Conservation (phyloP, 2,888 invertebrate genomes). For the Encarsia formosa region DNA sequence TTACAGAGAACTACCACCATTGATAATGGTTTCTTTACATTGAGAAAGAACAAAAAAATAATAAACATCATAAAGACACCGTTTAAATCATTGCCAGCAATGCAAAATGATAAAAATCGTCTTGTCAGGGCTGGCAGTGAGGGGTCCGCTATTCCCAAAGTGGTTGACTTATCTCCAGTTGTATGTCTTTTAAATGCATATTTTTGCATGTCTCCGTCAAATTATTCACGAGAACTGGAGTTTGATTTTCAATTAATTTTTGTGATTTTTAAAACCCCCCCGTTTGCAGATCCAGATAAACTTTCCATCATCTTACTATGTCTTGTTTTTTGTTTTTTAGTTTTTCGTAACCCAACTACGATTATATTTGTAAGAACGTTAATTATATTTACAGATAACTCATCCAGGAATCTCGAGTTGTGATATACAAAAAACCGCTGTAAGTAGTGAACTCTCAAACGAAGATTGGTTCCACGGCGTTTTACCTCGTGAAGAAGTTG, state of each 20-base stretch:
- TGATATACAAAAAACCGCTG: constrained; percentile 44
- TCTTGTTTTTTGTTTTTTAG: too few relatives aligned
- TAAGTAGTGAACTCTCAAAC: constrained; percentile 72
- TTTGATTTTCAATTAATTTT: background rate
- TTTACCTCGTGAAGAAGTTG: constrained; percentile 91
- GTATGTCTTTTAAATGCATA: constrained; percentile 37
- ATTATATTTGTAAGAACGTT: background rate
- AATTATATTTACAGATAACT: constrained; percentile 36
- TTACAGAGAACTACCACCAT: constrained; percentile 46
- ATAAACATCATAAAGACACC: constrained; percentile 45
- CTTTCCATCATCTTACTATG: too few relatives aligned
- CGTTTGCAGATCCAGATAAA: too few relatives aligned
- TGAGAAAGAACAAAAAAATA: constrained; percentile 46
- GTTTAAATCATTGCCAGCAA: constrained; percentile 47
- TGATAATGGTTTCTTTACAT: constrained; percentile 46
- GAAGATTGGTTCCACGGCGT: constrained; percentile 99
- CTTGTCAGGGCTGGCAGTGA: constrained; percentile 46
- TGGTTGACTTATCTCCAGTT: constrained; percentile 39
- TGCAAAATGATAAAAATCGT: constrained; percentile 44
- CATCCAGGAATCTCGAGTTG: constrained; percentile 39
- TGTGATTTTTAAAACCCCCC: too few relatives aligned
- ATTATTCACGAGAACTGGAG: background rate
- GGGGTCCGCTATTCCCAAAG: constrained; percentile 37
- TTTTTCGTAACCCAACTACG: background rate
- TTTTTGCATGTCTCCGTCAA: background rate